These are phyloP conservation scores for Pavo muticus DNA, from an alignment of 2,113 vertebrate genomes.

Conservation along the genomic window DNA sequence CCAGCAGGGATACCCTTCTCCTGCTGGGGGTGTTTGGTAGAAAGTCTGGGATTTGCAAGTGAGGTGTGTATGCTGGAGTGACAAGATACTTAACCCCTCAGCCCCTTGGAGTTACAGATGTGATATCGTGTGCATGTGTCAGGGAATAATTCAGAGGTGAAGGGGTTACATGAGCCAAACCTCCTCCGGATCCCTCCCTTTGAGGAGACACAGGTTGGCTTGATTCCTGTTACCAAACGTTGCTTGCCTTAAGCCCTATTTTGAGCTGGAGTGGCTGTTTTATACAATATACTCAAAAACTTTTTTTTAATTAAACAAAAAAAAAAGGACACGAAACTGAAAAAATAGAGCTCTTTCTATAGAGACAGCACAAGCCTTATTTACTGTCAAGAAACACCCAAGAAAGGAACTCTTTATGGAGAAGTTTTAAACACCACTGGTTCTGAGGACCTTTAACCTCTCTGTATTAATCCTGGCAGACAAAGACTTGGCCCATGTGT, in stretches of 20 bases:
- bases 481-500: neutral
- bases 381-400: neutral
- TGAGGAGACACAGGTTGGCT: conserved; percentile 6
- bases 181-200: neutral
- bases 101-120: neutral
- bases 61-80: conserved; percentile 12
- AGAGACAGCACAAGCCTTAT: neutral
- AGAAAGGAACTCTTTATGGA: neutral
- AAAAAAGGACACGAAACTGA: neutral
- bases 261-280: neutral
- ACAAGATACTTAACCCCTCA: conserved; percentile 49
- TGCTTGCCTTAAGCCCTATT: neutral
- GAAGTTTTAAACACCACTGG: neutral
- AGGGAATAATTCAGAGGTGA: conserved; percentile 30
- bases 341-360: neutral
- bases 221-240: neutral
- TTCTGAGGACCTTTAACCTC: neutral
- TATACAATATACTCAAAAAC: neutral
- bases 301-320: too few relatives aligned
- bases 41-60: neutral
- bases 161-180: conserved; percentile 2
- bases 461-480: neutral
- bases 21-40: neutral
- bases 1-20: neutral
- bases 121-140: neutral